Percentiles rank a stretch among this genome's conserved stretches.
Evolutionary conservation across 2,113 vertebrate genomes (phyloP).

Genomic region (Galeopterus variegatus): DNA sequence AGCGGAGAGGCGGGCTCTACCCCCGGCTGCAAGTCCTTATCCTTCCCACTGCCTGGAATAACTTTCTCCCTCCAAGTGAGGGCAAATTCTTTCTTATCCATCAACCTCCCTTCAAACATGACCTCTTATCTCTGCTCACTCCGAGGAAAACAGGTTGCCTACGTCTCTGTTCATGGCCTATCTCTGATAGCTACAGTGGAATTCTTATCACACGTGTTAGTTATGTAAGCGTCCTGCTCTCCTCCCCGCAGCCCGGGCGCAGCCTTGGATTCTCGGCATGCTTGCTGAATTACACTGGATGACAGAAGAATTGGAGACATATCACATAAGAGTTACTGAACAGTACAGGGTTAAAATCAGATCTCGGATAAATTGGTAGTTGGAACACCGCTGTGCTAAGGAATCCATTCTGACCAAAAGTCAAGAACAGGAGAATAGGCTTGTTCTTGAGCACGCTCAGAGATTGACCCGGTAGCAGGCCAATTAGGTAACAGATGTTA

Average conservation of each 20-base stretch:
- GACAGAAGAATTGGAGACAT: background rate
- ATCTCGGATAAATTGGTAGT: background rate
- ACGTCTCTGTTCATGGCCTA: background rate
- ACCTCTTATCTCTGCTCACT: background rate
- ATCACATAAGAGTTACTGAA: background rate
- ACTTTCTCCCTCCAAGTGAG: background rate
- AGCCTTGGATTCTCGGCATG: background rate
- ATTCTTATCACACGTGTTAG: background rate
- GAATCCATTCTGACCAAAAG: background rate
- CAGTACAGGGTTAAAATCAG: background rate
- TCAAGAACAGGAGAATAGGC: background rate
- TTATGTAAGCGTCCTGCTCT: background rate
- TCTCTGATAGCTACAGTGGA: background rate
- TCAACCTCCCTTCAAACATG: background rate
- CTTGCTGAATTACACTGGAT: background rate
- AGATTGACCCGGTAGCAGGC: background rate
- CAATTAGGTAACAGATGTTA: background rate
- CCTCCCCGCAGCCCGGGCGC: background rate
- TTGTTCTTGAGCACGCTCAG: background rate
- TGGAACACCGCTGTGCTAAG: background rate
- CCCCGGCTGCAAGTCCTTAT: background rate
- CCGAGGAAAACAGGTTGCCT: background rate
- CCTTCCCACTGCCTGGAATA: background rate
- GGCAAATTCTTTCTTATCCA: slow-evolving; percentile 19
- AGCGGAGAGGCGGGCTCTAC: background rate